A percentile compares a stretch with the other conserved stretches of the same genome.
These are phyloP conservation scores for Steatornis caripensis DNA, from an alignment of 2,113 vertebrate species.

Conservation along the genomic window DNA sequence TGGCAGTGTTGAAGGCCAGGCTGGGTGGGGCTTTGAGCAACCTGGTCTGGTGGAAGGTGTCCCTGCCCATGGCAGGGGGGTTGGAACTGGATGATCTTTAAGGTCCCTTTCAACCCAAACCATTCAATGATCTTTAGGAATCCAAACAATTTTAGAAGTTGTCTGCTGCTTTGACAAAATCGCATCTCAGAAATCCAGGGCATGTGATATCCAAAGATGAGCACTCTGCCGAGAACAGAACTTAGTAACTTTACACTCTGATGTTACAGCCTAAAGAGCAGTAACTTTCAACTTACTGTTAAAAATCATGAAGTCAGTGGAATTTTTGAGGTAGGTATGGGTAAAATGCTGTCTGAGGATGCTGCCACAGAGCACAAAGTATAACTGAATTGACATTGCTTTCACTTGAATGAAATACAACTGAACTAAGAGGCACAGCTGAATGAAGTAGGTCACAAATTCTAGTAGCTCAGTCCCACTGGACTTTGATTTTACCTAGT, in stretches of 20 bases:
- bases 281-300: background rate
- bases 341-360: background rate
- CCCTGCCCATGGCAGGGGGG: too few species aligned
- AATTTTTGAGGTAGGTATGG: background rate
- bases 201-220: background rate
- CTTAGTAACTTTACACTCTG: background rate
- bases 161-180: background rate
- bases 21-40: too few species aligned
- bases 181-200: background rate
- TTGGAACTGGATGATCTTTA: too few species aligned
- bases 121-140: background rate
- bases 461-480: background rate
- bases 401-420: background rate
- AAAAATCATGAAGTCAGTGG: background rate
- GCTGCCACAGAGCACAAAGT: background rate
- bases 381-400: background rate
- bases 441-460: background rate
- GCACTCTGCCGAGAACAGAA: background rate
- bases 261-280: background rate
- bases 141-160: background rate
- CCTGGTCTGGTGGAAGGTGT: too few species aligned
- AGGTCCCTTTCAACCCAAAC: too few species aligned
- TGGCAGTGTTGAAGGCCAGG: too few species aligned
- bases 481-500: background rate
- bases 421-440: background rate